Percentiles rank a stretch among this genome's conserved stretches.
These are phyloP conservation scores for Myioborus miniatus DNA, from an alignment of 2,797 vertebrate genomes.

Conservation along the genomic window DNA sequence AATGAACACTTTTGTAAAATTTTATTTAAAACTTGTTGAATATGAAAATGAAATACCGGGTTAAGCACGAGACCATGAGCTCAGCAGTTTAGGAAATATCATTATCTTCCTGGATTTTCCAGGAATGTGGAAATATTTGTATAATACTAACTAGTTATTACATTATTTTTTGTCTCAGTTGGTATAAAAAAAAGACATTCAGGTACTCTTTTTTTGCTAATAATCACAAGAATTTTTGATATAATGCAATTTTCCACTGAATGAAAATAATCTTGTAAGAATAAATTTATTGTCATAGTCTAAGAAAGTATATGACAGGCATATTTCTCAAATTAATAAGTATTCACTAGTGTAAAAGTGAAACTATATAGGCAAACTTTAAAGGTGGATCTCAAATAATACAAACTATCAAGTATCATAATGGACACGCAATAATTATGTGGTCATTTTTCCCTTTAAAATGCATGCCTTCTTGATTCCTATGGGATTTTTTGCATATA, in stretches of 20 bases:
- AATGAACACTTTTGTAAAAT: neutral
- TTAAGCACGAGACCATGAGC: neutral
- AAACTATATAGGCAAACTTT: too few relatives aligned
- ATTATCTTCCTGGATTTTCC: neutral
- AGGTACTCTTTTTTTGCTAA: neutral
- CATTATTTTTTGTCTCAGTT: neutral
- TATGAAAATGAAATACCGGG: neutral
- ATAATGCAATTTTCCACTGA: neutral
- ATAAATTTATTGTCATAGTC: neutral
- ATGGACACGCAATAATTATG: neutral
- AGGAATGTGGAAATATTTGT: neutral
- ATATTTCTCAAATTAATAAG: neutral
- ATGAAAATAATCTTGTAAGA: neutral
- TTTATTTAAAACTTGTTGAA: neutral
- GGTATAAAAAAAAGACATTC: neutral
- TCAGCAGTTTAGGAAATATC: neutral
- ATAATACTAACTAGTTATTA: neutral
- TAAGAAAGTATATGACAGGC: neutral
- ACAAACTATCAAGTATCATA: neutral
- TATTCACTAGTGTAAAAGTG: neutral
- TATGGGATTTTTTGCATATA: neutral
- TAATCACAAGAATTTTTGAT: neutral
- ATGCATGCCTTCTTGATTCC: neutral
- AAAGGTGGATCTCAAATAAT: too few relatives aligned
- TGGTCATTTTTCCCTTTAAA: neutral